Evolutionary conservation across 1,140 invertebrate species (phyloP), one percentile per base, ranked within the genome.

Genomic region (Helicoverpa armigera): DNA sequence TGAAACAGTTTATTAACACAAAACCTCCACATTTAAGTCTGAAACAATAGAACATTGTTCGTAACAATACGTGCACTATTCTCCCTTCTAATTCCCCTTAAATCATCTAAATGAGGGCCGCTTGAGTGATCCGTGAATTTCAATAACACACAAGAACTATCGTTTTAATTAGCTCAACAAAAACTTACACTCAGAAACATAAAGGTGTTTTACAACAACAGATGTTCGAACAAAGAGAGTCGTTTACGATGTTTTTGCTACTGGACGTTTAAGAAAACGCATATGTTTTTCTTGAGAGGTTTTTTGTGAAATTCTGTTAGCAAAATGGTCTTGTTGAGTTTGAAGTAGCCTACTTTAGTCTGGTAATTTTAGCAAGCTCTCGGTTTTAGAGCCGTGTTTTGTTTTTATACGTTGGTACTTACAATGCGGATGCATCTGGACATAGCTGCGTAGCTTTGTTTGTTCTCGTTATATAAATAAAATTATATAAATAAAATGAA

Each of bases 11-110:
- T 65, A 77, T 67, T 63, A 77, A 78, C 61, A 78, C 65, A 78
- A 78, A 78, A 79, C 85, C 82, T 81, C 84, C 79, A 87, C 84
- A 87, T 87, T 89, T 89, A 91, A 90, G 85, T 85, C 82, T 81
- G 35, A 70, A 79, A 93, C 92, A 94, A 94, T 91, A 82, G 84
- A 35, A 85, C 83, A 92, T 93, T 94, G 92, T 94, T 91, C 85
- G 82, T 86, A 77, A 83, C 65, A 94, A 92, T 90, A 73, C 74
- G n/a, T 67, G 14, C 82, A 86, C 87, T 91, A 88, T 92, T 89
- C 85, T 78, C 84, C 80, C 86, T 85, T 84, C 85, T 90, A 91
- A 92, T 92, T 89, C 88, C 84, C 75, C 86, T 88, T 85, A 92
- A 94, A 92, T 89, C 88, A 86, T 89, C 88, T 82, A 91, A 93